These are phyloP conservation scores for Callocephalon fimbriatum DNA, from an alignment of 2,113 vertebrate species.

Conservation along the genomic window DNA sequence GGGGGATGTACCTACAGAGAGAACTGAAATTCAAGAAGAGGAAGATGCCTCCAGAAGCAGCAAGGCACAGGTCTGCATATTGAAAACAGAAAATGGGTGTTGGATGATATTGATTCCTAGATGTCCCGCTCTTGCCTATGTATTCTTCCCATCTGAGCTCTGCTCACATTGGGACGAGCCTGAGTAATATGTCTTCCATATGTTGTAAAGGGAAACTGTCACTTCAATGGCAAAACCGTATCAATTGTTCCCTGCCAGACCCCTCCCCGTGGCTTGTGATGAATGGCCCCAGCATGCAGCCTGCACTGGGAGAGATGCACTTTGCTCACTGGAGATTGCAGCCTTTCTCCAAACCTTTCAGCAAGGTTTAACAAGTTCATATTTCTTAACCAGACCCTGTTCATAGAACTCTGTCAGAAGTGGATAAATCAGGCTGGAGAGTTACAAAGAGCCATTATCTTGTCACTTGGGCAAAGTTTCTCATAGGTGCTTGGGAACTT, in stretches of 20 bases:
- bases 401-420: constrained; percentile 16
- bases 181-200: constrained; percentile 66
- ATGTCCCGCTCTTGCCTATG: background rate
- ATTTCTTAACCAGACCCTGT: constrained; percentile 46
- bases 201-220: constrained; percentile 55
- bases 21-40: background rate
- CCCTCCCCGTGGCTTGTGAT: constrained; percentile 33
- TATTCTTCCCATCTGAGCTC: constrained; percentile 19
- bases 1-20: background rate
- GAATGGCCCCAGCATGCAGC: constrained; percentile 59
- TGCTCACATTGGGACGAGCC: background rate
- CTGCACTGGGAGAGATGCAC: constrained; percentile 25
- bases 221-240: constrained; percentile 47
- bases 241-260: constrained; percentile 53
- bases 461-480: background rate
- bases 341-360: constrained; percentile 67
- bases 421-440: constrained; percentile 49
- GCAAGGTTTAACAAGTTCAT: constrained; percentile 67
- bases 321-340: constrained; percentile 29
- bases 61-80: background rate
- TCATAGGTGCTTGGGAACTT: background rate
- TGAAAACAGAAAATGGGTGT: constrained; percentile 15
- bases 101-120: constrained; percentile 2
- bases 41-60: background rate
- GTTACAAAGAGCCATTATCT: constrained; percentile 40